Evolutionary conservation across 2,797 vertebrate genomes (phyloP).

Genomic region (Anguilla megastoma): DNA sequence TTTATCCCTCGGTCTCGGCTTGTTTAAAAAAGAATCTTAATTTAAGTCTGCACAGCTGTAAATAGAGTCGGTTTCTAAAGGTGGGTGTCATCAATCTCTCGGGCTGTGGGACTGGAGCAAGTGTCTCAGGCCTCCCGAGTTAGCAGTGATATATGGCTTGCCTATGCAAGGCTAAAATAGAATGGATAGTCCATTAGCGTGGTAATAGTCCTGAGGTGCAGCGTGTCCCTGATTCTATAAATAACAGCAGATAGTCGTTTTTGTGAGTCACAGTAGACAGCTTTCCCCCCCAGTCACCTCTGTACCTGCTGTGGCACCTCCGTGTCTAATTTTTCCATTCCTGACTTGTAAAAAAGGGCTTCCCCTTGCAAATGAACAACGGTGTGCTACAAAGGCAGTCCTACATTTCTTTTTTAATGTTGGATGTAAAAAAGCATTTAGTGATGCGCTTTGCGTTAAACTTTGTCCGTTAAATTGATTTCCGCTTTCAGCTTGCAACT

Average conservation of each 20-base stretch:
- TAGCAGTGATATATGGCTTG: neutral
- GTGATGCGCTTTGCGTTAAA: neutral
- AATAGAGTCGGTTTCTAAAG: neutral
- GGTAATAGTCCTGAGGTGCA: conserved; percentile 25
- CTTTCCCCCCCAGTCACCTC: neutral
- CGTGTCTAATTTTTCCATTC: neutral
- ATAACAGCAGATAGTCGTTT: conserved; percentile 10
- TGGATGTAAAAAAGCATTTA: neutral
- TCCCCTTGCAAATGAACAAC: neutral
- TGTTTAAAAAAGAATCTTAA: conserved; percentile 13
- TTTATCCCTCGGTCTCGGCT: neutral
- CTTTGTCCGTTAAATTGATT: neutral
- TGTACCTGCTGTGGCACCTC: neutral
- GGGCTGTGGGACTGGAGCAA: too few species aligned
- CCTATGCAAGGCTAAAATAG: conserved; percentile 15
- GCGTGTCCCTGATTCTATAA: conserved; percentile 13
- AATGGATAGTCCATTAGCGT: conserved; percentile 30
- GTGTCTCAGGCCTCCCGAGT: neutral
- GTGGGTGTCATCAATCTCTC: conserved; percentile 1
- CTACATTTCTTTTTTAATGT: neutral
- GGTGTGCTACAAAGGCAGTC: neutral
- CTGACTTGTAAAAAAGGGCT: neutral
- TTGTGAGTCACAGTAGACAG: neutral
- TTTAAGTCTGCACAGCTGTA: neutral
- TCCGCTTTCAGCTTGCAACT: neutral